Percentiles rank a stretch among this genome's conserved stretches.
Conservation (phyloP, 2,113 vertebrate genomes). For the Helogale parvula region DNA sequence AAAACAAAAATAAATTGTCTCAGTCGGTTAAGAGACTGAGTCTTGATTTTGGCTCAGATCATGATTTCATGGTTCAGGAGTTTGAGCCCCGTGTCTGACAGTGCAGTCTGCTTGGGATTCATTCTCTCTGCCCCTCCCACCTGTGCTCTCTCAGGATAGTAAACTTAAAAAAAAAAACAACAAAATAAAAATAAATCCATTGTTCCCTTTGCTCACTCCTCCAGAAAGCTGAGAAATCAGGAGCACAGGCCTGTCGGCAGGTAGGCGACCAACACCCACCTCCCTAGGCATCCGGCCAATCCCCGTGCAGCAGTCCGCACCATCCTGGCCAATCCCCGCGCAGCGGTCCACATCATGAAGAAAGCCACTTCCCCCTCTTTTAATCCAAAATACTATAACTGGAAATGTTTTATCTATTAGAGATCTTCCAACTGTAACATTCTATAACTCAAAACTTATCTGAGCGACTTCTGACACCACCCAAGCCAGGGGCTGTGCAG, state of each 20-base stretch:
- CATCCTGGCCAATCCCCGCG: background rate
- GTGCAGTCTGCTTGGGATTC: too few species aligned
- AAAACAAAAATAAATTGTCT: background rate
- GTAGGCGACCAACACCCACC: fast-evolving
- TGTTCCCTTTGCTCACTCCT: background rate
- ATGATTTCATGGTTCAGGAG: too few species aligned
- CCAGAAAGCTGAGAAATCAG: background rate
- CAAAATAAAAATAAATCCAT: background rate
- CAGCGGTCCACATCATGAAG: background rate
- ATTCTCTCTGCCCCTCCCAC: too few species aligned
- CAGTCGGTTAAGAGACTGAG: too few species aligned
- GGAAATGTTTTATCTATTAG: background rate
- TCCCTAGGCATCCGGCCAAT: background rate
- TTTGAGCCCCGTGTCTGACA: too few species aligned
- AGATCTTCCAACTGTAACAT: background rate
- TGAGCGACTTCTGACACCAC: background rate
- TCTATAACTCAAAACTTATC: background rate
- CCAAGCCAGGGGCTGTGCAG: background rate
- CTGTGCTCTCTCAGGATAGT: too few species aligned
- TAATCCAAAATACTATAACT: background rate
- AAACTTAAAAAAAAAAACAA: background rate
- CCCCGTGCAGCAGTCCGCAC: background rate
- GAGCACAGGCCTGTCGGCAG: background rate
- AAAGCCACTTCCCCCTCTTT: too few species aligned
- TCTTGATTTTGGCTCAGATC: too few species aligned